A percentile compares a stretch with the other conserved stretches of the same genome.
These are phyloP conservation scores for Lutjanus erythropterus DNA, from an alignment of 2,113 vertebrate species.

Conservation along the genomic window DNA sequence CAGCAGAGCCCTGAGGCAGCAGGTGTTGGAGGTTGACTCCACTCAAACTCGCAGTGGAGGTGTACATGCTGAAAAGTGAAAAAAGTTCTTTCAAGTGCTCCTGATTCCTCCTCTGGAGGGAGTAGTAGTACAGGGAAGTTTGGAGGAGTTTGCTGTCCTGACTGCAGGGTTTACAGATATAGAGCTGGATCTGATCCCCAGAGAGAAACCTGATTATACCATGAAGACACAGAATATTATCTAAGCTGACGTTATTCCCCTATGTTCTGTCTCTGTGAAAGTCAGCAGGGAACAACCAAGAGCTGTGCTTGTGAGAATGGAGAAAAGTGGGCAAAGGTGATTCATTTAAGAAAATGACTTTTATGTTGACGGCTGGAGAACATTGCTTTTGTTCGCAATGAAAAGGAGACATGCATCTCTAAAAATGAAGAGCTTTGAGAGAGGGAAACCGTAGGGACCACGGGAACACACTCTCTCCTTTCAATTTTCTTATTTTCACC, in stretches of 20 bases:
- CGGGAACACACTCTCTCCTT: neutral
- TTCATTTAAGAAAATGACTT: constrained; percentile 31
- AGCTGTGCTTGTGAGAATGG: constrained; percentile 19
- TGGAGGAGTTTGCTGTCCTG: constrained; percentile 27
- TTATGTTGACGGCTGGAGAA: constrained; percentile 14
- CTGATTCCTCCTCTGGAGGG: constrained; percentile 45
- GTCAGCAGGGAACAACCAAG: constrained; percentile 28
- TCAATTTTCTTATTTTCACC: constrained; percentile 59
- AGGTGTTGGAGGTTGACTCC: constrained; percentile 3
- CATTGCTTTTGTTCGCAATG: constrained; percentile 40
- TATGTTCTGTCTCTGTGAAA: constrained; percentile 20
- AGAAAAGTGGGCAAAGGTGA: constrained; percentile 17
- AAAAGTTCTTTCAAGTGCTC: constrained; percentile 24
- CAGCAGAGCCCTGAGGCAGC: constrained; percentile 22
- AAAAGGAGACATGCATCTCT: constrained; percentile 37
- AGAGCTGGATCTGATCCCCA: constrained; percentile 35
- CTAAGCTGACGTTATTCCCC: constrained; percentile 1
- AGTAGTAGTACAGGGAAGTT: constrained; percentile 37
- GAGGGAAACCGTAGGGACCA: constrained; percentile 32
- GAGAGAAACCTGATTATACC: constrained; percentile 32
- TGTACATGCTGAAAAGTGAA: constrained; percentile 30
- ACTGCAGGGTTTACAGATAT: constrained; percentile 33
- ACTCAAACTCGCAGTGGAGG: constrained; percentile 23
- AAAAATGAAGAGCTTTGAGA: constrained; percentile 27
- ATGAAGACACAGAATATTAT: constrained; percentile 34